phyloP scores from a whole-genome alignment of 2,113 vertebrate genomes.

The Enhydra lutris region DNA sequence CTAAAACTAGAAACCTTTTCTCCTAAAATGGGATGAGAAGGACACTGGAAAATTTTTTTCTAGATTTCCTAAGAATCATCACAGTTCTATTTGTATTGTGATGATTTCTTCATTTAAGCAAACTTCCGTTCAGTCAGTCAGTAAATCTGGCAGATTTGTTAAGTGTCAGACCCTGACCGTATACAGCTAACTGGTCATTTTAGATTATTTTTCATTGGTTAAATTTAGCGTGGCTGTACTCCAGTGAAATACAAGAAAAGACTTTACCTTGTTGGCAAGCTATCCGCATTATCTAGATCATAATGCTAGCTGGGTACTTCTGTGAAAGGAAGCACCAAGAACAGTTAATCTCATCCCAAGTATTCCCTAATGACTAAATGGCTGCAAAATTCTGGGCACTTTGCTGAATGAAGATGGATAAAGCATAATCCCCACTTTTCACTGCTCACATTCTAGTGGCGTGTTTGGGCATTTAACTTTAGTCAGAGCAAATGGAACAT shows the following conservation, averaged over 20 bases:
- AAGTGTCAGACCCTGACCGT: not conserved
- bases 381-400: not conserved
- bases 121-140: not conserved
- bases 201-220: constrained; percentile 33
- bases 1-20: not conserved
- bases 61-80: not conserved
- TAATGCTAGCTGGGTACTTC: not conserved
- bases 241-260: not conserved
- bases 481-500: not conserved
- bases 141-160: not conserved
- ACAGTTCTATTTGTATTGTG: not conserved
- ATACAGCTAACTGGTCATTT: not conserved
- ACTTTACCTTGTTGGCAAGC: not conserved
- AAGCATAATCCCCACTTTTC: not conserved
- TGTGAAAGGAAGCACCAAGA: not conserved
- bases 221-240: not conserved
- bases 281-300: not conserved
- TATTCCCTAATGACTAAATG: not conserved
- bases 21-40: not conserved
- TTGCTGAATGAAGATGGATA: not conserved
- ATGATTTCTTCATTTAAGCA: constrained; percentile 29
- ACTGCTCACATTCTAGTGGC: not conserved
- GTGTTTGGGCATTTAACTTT: constrained; percentile 13
- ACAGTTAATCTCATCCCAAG: not conserved
- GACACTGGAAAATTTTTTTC: not conserved